Conservation (phyloP, 2,113 vertebrate species). For the Indri indri region DNA sequence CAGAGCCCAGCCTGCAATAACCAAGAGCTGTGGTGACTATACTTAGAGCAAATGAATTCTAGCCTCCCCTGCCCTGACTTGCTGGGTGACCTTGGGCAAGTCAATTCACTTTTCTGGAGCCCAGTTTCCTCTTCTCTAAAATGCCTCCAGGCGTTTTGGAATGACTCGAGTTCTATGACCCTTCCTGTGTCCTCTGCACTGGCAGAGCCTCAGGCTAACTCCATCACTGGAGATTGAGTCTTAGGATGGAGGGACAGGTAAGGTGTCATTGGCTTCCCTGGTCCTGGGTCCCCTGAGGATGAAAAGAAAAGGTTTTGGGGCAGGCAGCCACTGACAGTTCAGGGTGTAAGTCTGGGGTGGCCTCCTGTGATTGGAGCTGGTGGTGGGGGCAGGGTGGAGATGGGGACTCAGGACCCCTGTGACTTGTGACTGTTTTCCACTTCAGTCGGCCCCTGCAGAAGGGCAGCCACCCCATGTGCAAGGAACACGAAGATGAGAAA, state of each 20-base stretch:
- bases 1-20: background rate
- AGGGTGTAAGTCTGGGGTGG: background rate
- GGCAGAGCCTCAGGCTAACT: background rate
- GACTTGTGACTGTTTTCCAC: background rate
- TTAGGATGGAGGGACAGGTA: background rate
- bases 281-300: background rate
- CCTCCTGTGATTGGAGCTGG: background rate
- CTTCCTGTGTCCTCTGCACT: background rate
- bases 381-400: background rate
- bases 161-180: background rate
- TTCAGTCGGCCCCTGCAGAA: conserved; percentile 89
- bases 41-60: conserved; percentile 47
- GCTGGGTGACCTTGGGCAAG: conserved; percentile 51
- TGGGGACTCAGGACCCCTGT: background rate
- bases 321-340: background rate
- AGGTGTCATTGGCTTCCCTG: background rate
- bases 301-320: background rate
- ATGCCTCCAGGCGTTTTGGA: background rate
- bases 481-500: conserved; percentile 95
- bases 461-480: conserved; percentile 93
- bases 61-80: background rate
- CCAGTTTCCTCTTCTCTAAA: background rate
- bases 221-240: background rate
- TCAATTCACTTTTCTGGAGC: background rate
- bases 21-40: conserved; percentile 32